Base-by-base conservation (phyloP, 1,140 invertebrate species). In the Bombus balteatus region DNA sequence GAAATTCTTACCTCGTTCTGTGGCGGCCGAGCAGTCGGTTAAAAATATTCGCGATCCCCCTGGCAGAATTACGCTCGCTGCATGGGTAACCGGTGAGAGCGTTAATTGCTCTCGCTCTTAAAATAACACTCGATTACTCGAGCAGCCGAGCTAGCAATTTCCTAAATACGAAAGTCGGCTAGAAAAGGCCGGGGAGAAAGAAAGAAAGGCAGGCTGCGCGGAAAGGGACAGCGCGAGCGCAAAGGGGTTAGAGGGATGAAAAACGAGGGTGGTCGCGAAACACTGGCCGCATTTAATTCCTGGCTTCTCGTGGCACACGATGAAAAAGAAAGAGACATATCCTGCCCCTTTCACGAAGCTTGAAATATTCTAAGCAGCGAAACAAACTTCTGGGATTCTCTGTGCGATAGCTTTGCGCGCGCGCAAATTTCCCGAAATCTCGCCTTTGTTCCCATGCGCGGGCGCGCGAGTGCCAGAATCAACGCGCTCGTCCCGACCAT, bases 91-190 rank as follows among this genome's bases (percentile, higher is more conserved):
- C 68, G 65, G 57, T 32, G 87, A 81, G 83, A 81, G 59, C 80
- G 79, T 89, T 89, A 89, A 89, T 89, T 83, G 75, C 83, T 37
- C 79, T 81, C 32, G 87, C 79, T 89, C 87, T 89, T 89, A 86
- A 89, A 89, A 89, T 89, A 89, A 89, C 79, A 75, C 87, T 89
- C 84, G 83, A 72, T 88, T 86, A 89, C 70, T 81, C 87, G 70
- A 80, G 43, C 47, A 70, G 53, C n/a, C 39, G 59, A 65, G 47
- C 32, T 66, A 75, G 75, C 79, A 86, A 82, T 89, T 88, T 88
- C 81, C 88, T 83, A 89, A 89, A 89, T 83, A 76, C 76, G 70
- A 86, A 65, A 86, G 37, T 22, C 37, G 18, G 47, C 34, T 25
- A 22, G 39, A 47, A 37, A 76, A 43, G 41, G 32, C 32, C 34